Evolutionary conservation across 2,888 invertebrate genomes (phyloP).

Genomic region (Erebia aethiops): DNA sequence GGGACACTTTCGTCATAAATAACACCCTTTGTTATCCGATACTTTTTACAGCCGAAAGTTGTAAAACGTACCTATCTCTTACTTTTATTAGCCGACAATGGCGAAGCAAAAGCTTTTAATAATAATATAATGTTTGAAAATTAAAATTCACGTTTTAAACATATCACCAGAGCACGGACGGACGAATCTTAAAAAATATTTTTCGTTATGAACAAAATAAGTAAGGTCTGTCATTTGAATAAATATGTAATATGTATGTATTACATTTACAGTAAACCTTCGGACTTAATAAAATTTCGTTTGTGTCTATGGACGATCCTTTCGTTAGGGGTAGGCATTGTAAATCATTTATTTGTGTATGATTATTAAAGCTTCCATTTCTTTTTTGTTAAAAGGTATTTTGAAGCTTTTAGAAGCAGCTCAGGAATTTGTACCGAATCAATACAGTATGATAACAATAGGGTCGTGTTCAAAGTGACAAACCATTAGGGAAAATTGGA

Average conservation of each 20-base stretch:
- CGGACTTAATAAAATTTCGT: no score
- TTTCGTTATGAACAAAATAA: no score
- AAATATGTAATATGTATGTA: no score
- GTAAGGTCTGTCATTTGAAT: no score
- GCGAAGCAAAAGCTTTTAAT: background rate
- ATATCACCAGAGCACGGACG: background rate
- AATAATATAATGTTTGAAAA: no score
- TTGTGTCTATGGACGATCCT: no score
- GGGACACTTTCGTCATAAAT: slow-evolving; percentile 54
- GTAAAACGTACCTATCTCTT: slow-evolving; percentile 33
- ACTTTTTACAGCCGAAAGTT: slow-evolving; percentile 29
- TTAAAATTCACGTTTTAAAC: background rate
- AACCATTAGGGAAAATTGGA: slow-evolving; percentile 18
- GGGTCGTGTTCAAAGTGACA: slow-evolving; percentile 2
- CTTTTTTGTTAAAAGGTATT: no score
- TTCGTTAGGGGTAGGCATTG: no score
- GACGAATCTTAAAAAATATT: no score
- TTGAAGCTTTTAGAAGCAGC: background rate
- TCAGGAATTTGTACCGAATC: background rate
- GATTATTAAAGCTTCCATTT: no score
- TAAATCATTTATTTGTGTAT: no score
- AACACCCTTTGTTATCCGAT: slow-evolving; percentile 49
- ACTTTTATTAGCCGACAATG: slow-evolving; percentile 28
- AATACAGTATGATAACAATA: background rate
- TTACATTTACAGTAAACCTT: no score